Conservation (phyloP, 2,888 invertebrate genomes). For the Amblyjoppa fuscipennis region DNA sequence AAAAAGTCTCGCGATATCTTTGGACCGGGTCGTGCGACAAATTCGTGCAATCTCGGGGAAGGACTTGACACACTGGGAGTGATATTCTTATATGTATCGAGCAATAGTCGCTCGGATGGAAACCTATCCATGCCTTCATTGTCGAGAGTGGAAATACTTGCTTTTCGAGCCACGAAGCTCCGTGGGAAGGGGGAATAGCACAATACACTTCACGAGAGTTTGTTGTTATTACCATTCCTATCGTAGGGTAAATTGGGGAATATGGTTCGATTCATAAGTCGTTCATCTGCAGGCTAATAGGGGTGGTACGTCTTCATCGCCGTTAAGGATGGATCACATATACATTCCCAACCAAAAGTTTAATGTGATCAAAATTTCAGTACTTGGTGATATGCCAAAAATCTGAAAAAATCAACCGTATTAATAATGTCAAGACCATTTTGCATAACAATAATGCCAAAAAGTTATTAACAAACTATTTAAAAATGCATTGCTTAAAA, state of each 20-base stretch:
- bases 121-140: not conserved
- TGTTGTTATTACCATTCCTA: not conserved
- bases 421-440: no score
- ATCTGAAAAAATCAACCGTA: no score
- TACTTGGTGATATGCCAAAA: no score
- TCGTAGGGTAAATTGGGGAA: not conserved
- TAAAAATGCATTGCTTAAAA: no score
- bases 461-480: no score
- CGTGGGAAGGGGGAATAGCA: not conserved
- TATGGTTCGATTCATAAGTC: not conserved
- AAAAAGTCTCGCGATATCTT: slow-evolving; percentile 43
- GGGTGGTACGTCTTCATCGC: no score
- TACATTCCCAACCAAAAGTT: no score
- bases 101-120: not conserved
- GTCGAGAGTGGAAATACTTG: slow-evolving; percentile 10
- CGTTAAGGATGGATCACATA: no score
- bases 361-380: no score
- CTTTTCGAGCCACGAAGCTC: not conserved
- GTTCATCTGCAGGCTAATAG: not conserved
- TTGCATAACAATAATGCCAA: no score
- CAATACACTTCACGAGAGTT: not conserved
- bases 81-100: slow-evolving; percentile 17
- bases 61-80: slow-evolving; percentile 25
- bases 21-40: slow-evolving; percentile 36
- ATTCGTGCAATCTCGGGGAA: slow-evolving; percentile 49